phyloP scores from a whole-genome alignment of 1,140 invertebrate species.

The Pseudomyrmex dendroicus region DNA sequence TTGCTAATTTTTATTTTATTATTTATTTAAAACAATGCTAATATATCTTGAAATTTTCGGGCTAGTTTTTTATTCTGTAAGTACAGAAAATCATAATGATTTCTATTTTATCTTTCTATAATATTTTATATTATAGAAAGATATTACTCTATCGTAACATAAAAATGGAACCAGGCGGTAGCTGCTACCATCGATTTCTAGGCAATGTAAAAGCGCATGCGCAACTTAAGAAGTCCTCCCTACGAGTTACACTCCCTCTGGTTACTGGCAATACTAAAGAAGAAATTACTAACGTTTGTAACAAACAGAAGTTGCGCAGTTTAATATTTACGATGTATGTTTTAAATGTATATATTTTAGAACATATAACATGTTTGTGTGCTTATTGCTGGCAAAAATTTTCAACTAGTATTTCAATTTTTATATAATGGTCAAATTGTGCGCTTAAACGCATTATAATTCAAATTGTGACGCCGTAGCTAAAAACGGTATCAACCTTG shows the following conservation, averaged over 20 bases:
- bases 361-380: neutral
- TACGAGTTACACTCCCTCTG: conserved; percentile 24
- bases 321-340: conserved; percentile 12
- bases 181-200: conserved; percentile 78
- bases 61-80: neutral
- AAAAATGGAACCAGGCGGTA: conserved; percentile 40
- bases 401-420: neutral
- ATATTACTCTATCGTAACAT: conserved; percentile 16
- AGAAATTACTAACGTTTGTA: conserved; percentile 24
- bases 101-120: neutral
- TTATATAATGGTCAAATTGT: neutral
- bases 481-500: conserved; percentile 22
- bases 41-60: neutral
- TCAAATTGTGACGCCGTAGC: neutral
- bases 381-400: neutral
- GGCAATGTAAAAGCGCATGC: conserved; percentile 69
- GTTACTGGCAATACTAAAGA: conserved; percentile 39
- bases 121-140: neutral
- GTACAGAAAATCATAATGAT: neutral
- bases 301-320: conserved; percentile 17
- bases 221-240: conserved; percentile 50
- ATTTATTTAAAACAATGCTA: neutral
- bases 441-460: neutral
- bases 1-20: conserved; percentile 3
- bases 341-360: conserved; percentile 26